A percentile compares a stretch with the other conserved stretches of the same genome.
Evolutionary conservation across 2,113 vertebrate genomes (phyloP).

Genomic region (Amblyornis subalaris): DNA sequence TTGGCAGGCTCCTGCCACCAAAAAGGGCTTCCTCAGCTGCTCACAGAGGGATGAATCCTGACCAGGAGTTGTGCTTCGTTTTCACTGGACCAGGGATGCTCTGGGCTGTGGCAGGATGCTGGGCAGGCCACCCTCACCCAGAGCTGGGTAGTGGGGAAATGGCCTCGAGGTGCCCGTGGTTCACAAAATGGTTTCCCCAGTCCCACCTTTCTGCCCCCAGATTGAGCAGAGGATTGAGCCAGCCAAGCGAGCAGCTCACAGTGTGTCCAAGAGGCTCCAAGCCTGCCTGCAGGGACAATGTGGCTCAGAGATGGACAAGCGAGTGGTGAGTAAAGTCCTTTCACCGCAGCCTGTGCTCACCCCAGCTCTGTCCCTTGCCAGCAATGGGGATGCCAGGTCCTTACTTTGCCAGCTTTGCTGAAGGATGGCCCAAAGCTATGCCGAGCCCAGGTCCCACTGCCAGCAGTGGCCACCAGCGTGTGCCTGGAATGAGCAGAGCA

Average conservation of each 20-base stretch:
- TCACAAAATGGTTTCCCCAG: neutral
- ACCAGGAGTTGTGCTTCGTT: neutral
- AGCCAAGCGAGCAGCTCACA: constrained; percentile 84
- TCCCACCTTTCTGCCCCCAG: constrained; percentile 51
- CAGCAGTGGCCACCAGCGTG: neutral
- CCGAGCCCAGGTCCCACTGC: neutral
- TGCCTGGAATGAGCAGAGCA: neutral
- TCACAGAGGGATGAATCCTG: neutral
- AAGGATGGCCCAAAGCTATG: neutral
- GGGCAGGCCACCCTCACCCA: neutral
- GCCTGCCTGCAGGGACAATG: constrained; percentile 88
- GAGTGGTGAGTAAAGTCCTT: constrained; percentile 79
- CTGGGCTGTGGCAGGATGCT: neutral
- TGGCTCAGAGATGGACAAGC: constrained; percentile 85
- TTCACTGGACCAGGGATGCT: neutral
- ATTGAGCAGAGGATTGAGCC: constrained; percentile 94
- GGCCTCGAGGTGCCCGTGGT: rapidly evolving
- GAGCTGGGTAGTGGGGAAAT: neutral
- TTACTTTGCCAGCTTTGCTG: neutral
- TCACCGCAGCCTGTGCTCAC: rapidly evolving
- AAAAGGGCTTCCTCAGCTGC: neutral
- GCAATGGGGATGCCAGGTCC: neutral
- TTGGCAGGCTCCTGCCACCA: neutral
- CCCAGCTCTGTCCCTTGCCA: neutral
- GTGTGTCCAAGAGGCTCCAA: constrained; percentile 86